These are phyloP conservation scores for Umimayanthus kanabou DNA, from an alignment of 92 coral and sea anemone species.

Conservation along the genomic window DNA sequence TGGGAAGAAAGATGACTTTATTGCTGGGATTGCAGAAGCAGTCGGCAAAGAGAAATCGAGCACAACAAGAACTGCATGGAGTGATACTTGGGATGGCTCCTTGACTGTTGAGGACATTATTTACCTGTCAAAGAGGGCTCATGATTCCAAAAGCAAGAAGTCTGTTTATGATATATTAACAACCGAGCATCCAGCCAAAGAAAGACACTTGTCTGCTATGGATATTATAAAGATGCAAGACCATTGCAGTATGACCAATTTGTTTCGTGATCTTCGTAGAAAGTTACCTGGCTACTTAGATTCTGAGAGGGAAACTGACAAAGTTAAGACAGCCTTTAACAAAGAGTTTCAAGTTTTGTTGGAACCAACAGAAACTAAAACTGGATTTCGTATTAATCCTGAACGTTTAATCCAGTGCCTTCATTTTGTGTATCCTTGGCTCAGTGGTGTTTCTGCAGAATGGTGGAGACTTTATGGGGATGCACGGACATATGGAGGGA, in stretches of 20 bases:
- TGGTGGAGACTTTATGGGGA: slow-evolving; percentile 23
- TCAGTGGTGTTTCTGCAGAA: not conserved
- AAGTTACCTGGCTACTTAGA: slow-evolving; percentile 27
- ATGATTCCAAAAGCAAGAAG: slow-evolving; percentile 26
- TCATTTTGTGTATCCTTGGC: not conserved
- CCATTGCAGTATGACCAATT: slow-evolving; percentile 23
- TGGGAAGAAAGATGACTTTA: slow-evolving; percentile 34
- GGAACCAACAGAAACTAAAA: slow-evolving; percentile 5
- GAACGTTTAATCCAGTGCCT: too few species aligned
- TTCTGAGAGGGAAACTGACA: slow-evolving; percentile 12
- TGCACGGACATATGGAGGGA: slow-evolving; percentile 32
- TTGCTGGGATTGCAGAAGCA: slow-evolving; percentile 30
- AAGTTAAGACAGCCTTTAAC: not conserved
- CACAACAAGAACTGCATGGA: not conserved
- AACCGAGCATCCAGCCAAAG: slow-evolving; percentile 8
- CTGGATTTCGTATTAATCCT: not conserved
- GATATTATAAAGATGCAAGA: slow-evolving; percentile 27
- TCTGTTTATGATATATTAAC: slow-evolving; percentile 30
- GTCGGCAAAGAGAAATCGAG: slow-evolving; percentile 19
- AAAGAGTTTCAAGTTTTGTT: not conserved
- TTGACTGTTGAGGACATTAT: slow-evolving; percentile 37
- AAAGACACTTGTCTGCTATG: slow-evolving; percentile 35
- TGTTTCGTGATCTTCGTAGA: slow-evolving; percentile 27
- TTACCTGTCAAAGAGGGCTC: slow-evolving; percentile 31
- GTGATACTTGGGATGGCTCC: slow-evolving; percentile 37